phyloP scores from a whole-genome alignment of 1,140 invertebrate genomes.

The Piezodorus guildinii region DNA sequence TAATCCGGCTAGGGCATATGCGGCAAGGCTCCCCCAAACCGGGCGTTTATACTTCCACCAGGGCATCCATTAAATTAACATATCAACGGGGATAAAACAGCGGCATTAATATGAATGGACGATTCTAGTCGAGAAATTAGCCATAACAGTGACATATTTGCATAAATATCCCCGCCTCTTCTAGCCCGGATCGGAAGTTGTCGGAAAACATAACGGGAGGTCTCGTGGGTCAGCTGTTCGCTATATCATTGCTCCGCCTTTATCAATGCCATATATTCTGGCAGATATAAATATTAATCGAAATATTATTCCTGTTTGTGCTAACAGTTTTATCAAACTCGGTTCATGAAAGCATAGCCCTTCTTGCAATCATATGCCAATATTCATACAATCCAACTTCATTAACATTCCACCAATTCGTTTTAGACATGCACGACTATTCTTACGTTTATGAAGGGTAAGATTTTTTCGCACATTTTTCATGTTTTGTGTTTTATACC shows the following conservation, averaged over 20 bases:
- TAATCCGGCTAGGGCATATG: background rate
- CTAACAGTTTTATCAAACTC: too few relatives aligned
- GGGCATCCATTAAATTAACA: conserved; percentile 19
- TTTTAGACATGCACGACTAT: too few relatives aligned
- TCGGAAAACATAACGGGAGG: conserved; percentile 1
- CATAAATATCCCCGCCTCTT: conserved; percentile 20
- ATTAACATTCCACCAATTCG: too few relatives aligned
- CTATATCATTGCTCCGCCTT: background rate
- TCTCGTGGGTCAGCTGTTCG: background rate
- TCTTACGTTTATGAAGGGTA: too few relatives aligned
- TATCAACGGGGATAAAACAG: conserved; percentile 20
- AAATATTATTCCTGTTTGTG: too few relatives aligned
- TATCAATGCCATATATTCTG: too few relatives aligned
- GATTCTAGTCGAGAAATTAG: conserved; percentile 20
- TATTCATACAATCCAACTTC: too few relatives aligned
- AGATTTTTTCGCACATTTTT: too few relatives aligned
- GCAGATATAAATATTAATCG: too few relatives aligned
- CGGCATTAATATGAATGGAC: conserved; percentile 22
- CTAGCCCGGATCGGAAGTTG: background rate
- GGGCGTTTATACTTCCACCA: background rate
- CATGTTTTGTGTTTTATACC: too few relatives aligned
- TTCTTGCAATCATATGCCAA: too few relatives aligned
- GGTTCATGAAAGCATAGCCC: too few relatives aligned
- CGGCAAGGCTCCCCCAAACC: background rate
- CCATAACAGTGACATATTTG: conserved; percentile 24